Conservation (phyloP, 1,140 invertebrate species). For the Coptotermes formosanus region DNA sequence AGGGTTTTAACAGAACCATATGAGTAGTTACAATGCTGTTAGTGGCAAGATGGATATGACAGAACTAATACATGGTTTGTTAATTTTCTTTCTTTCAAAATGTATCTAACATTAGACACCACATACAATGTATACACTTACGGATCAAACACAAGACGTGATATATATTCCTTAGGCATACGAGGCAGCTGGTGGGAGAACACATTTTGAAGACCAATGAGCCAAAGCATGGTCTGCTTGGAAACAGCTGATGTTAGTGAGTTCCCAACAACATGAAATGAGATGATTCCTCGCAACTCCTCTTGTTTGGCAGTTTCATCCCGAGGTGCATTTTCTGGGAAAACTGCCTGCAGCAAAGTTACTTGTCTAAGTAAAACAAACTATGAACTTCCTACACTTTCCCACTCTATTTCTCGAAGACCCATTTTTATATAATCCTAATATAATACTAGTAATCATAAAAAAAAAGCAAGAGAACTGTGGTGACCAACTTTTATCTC, state of each 20-base stretch:
- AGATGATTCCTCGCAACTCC: conserved; percentile 84
- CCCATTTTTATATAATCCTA: too few relatives aligned
- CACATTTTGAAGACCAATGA: conserved; percentile 92
- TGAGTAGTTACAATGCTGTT: too few relatives aligned
- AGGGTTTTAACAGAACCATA: too few relatives aligned
- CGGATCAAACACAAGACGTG: conserved; percentile 95
- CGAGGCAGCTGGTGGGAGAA: conserved; percentile 93
- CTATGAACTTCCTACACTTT: too few relatives aligned
- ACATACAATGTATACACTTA: conserved; percentile 53
- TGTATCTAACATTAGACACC: too few relatives aligned
- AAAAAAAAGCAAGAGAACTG: too few relatives aligned
- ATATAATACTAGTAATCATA: too few relatives aligned
- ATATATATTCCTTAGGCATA: conserved; percentile 99
- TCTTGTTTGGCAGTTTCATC: conserved; percentile 90
- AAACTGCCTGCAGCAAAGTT: conserved; percentile 57
- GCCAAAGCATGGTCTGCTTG: conserved; percentile 89
- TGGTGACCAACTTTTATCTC: too few relatives aligned
- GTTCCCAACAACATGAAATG: conserved; percentile 93
- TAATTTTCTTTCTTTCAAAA: conserved; percentile 14
- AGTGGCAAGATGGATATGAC: too few relatives aligned
- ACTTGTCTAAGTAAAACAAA: neutral
- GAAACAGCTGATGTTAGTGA: conserved; percentile 82
- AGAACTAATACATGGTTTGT: too few relatives aligned
- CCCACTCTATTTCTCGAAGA: too few relatives aligned
- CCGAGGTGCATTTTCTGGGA: conserved; percentile 79